A percentile compares a stretch with the other conserved stretches of the same genome.
These are phyloP conservation scores for Gerosis bhagava DNA, from an alignment of 2,888 invertebrate genomes.

Conservation along the genomic window DNA sequence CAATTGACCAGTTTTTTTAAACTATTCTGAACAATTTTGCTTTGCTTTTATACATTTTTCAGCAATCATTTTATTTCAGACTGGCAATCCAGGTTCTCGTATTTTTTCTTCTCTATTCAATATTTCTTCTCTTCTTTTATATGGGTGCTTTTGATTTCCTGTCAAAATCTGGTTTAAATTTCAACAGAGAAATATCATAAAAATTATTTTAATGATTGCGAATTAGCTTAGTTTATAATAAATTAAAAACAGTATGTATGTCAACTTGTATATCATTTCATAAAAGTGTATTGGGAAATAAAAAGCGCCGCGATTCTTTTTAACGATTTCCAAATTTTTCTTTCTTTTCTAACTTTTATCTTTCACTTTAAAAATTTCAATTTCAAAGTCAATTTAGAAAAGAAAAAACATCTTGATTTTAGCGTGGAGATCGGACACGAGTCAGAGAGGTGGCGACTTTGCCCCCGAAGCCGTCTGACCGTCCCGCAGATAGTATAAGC, in stretches of 20 bases:
- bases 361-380: slow-evolving; percentile 15
- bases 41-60: too few species aligned
- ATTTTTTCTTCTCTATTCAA: slow-evolving; percentile 52
- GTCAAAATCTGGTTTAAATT: too few species aligned
- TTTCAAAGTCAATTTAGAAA: slow-evolving; percentile 33
- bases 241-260: too few species aligned
- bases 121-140: slow-evolving; percentile 48
- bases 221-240: too few species aligned
- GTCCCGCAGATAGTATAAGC: slow-evolving; percentile 79
- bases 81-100: background rate
- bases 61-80: too few species aligned
- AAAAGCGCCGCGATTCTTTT: slow-evolving; percentile 29
- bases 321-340: slow-evolving; percentile 28
- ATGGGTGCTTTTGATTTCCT: slow-evolving; percentile 49
- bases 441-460: slow-evolving; percentile 76
- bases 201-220: too few species aligned
- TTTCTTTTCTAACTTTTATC: slow-evolving; percentile 12
- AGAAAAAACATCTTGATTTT: slow-evolving; percentile 51
- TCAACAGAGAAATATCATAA: too few species aligned
- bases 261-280: too few species aligned
- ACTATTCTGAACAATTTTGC: too few species aligned
- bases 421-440: slow-evolving; percentile 69
- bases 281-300: too few species aligned
- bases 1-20: too few species aligned
- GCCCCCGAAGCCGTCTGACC: slow-evolving; percentile 69